Evolutionary conservation across 2,797 vertebrate species (phyloP).

Genomic region (Ctenosaura bakeri): DNA sequence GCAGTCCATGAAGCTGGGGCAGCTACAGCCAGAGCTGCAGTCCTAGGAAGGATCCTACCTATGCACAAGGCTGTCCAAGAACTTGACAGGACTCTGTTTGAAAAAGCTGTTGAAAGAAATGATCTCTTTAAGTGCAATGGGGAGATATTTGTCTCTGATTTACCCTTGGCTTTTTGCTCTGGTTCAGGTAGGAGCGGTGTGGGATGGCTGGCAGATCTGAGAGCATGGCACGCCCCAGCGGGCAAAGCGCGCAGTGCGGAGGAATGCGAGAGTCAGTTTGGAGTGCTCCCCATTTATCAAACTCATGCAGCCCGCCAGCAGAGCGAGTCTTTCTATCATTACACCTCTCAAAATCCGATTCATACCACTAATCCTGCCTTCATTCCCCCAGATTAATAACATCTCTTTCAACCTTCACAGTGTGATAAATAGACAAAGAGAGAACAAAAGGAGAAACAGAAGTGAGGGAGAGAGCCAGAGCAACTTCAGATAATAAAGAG

Average conservation of each 20-base stretch:
- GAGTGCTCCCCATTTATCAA: constrained; percentile 99
- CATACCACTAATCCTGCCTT: constrained; percentile 99
- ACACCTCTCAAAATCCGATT: constrained; percentile 99
- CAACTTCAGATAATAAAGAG: constrained; percentile 88
- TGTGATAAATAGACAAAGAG: constrained; percentile 99
- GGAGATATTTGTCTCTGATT: constrained; percentile 87
- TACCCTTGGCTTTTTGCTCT: constrained; percentile 88
- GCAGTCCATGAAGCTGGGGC: constrained; percentile 26
- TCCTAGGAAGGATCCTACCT: constrained; percentile 69
- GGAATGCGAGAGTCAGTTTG: constrained; percentile 90
- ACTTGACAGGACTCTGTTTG: constrained; percentile 79
- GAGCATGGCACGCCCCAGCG: constrained; percentile 89
- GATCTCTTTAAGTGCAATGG: constrained; percentile 85
- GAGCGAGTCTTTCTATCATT: constrained; percentile 99
- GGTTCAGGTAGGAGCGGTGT: constrained; percentile 87
- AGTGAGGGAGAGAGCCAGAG: constrained; percentile 89
- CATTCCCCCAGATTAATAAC: constrained; percentile 99
- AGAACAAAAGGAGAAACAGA: constrained; percentile 97
- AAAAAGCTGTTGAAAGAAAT: constrained; percentile 85
- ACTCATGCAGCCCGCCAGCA: constrained; percentile 98
- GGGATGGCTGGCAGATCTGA: constrained; percentile 88
- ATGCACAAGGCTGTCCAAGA: constrained; percentile 70
- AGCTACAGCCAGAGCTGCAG: constrained; percentile 30
- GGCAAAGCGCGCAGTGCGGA: constrained; percentile 85
- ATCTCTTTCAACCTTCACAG: constrained; percentile 99